Evolutionary conservation across 2,113 vertebrate genomes (phyloP).

Genomic region (Delphinus delphis): DNA sequence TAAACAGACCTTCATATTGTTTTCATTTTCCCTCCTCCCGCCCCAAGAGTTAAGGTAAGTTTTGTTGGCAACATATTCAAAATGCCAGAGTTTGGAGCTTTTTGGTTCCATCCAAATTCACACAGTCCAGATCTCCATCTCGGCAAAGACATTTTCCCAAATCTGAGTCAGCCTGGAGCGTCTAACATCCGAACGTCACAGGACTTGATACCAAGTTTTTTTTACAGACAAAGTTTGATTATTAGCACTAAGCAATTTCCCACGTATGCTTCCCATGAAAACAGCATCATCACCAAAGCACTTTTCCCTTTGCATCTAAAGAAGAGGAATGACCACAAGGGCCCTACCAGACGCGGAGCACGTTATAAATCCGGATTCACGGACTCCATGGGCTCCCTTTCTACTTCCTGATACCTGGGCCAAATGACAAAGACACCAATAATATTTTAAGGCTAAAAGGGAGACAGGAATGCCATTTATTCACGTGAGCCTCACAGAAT

Average conservation of each 20-base stretch:
- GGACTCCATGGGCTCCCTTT: neutral
- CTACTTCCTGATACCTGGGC: neutral
- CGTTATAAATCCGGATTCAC: neutral
- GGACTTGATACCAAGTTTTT: fast-evolving
- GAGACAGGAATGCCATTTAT: fast-evolving
- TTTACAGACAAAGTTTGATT: fast-evolving
- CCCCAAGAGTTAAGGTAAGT: neutral
- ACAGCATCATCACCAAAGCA: neutral
- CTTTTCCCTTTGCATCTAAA: neutral
- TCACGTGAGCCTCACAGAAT: fast-evolving
- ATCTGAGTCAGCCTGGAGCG: fast-evolving
- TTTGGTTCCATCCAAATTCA: neutral
- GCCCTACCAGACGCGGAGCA: neutral
- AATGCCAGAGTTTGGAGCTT: neutral
- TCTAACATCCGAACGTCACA: fast-evolving
- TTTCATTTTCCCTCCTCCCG: neutral
- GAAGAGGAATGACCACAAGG: neutral
- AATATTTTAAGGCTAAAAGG: fast-evolving
- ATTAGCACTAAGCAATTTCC: neutral
- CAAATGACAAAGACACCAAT: neutral
- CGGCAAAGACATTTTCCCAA: neutral
- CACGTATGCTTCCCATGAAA: neutral
- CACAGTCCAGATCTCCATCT: neutral
- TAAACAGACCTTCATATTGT: too few relatives aligned
- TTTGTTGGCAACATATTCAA: neutral